Evolutionary conservation across 2,888 invertebrate genomes (phyloP), one percentile per base, ranked within the genome.

Genomic region (Schizotus pectinicornis): DNA sequence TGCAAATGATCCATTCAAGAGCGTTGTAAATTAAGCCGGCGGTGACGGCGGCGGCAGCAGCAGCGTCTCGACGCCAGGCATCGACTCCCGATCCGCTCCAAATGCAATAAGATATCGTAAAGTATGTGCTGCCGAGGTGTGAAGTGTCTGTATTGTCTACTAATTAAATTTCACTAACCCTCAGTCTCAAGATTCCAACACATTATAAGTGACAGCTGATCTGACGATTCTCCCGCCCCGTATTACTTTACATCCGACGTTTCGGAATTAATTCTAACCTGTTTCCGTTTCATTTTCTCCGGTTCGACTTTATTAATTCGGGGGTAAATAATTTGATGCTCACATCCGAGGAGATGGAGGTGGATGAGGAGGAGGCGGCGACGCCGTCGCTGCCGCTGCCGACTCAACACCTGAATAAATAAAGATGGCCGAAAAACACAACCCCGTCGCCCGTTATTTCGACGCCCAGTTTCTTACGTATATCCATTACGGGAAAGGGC

Each of bases 81-180:
- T 57, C 52, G 57, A 57, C 41, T 57, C 51, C 47, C 57, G 57
- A 51, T 57, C 57, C 52, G 48, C 61, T 58, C 64, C 70, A 68
- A 70, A 75, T 69, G 73, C 73, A 74, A 75, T 76, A 76, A 75
- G 76, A 75, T 75, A 76, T 75, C 70, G 74, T 68, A 76, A 77
- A 77, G 75, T 77, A 77, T 76, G 74, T 74, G 71, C 72, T 70
- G 73, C 69, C 70, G 70, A 74, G 71, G 73, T 70, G 70, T 67
- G 69, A 70, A 69, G 72, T 70, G 71, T 70, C 72, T 71, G 74
- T 75, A 76, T 76, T 76, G 75, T 76, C 74, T 74, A 69, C 73
- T 77, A 77, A 77, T 77, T 77, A 77, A 77, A 77, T 77, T 77
- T 77, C 75, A 74, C 70, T 70, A 71, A 74, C 75, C 74, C 71